Base-by-base conservation (phyloP, 2,888 invertebrate species). In the Harpagoxenus sublaevis region DNA sequence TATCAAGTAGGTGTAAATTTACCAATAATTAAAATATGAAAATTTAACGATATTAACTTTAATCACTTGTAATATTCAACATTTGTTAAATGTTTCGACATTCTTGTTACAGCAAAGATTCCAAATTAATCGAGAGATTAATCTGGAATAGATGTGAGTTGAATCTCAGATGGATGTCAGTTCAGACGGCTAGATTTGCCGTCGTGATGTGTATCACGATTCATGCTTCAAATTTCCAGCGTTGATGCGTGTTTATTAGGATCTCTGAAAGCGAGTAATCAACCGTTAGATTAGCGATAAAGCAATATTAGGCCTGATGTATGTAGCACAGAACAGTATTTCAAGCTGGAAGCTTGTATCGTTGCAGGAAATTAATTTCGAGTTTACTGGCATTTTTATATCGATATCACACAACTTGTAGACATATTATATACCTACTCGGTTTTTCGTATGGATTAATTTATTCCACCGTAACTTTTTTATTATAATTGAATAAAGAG, bases 211-310 rank as follows among this genome's bases (percentile, higher is more conserved):
- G 0, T 57, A 45, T 74, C 42, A 60, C n/a, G 28, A 75, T 31
- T 39, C 39, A 42, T 42, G 57, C 6, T 62, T 75, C 15, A 62
- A 48, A 62, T 48, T 75, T 74, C 42, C 31, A 71, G 3, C 51
- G n/a, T n/a, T 23, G 45, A 39, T 31, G 12, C 31, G 42, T 6
- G 5, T 42, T 73, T 18, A 57, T 73, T 57, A 70, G 35, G 12
- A 23, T 39, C 9, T 62, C 3, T 35, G 48, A 75, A 23, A 62
- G 45, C 42, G 23, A 35, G 15, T 75, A 75, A 57, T 63, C 60
- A 45, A 31, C 45, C 74, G 28, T 75, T 75, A 75, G 62, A 57
- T 35, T n/a, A 74, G n/a, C 35, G 35, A 62, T 75, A 48, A 31
- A 35, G 35, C 48, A 39, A 75, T 74, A 60, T 48, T 15, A 62